Percentiles rank a stretch among this genome's conserved stretches.
phyloP scores from a whole-genome alignment of 1,140 invertebrate species.

The Dendrolimus kikuchii region DNA sequence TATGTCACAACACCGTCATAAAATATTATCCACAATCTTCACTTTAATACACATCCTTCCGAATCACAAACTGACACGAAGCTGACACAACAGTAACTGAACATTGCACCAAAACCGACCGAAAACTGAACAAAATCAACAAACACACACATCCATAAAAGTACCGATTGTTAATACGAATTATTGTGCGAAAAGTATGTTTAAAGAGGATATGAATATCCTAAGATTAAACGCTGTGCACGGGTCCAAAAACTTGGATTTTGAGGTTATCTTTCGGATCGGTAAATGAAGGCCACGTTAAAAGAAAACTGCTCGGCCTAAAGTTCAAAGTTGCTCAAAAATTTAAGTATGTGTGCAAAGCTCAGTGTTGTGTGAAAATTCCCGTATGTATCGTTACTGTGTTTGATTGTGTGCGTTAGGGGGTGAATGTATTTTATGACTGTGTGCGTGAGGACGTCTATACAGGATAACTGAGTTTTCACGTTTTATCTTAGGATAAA shows the following conservation, averaged over 20 bases:
- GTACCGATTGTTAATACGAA: not conserved
- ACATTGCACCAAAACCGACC: no score
- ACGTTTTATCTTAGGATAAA: no score
- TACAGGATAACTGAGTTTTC: not conserved
- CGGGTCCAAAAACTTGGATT: constrained; percentile 40
- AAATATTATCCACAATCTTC: not conserved
- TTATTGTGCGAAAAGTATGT: not conserved
- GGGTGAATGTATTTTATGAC: constrained; percentile 9
- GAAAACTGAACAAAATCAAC: not conserved
- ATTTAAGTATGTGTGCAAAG: constrained; percentile 30
- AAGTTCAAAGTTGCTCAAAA: constrained; percentile 41
- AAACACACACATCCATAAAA: not conserved
- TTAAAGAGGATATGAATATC: no score
- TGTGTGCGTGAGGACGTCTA: constrained; percentile 12
- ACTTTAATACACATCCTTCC: no score
- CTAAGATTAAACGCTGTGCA: constrained; percentile 14
- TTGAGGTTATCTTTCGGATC: constrained; percentile 62
- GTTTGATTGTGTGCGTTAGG: constrained; percentile 15
- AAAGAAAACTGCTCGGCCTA: constrained; percentile 35
- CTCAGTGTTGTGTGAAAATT: constrained; percentile 13
- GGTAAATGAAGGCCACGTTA: constrained; percentile 58
- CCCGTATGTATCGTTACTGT: constrained; percentile 12
- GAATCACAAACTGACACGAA: no score
- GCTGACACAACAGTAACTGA: no score
- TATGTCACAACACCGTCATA: constrained; percentile 7